These are phyloP conservation scores for Dasyprocta punctata DNA, from an alignment of 2,113 vertebrate species.

Conservation along the genomic window DNA sequence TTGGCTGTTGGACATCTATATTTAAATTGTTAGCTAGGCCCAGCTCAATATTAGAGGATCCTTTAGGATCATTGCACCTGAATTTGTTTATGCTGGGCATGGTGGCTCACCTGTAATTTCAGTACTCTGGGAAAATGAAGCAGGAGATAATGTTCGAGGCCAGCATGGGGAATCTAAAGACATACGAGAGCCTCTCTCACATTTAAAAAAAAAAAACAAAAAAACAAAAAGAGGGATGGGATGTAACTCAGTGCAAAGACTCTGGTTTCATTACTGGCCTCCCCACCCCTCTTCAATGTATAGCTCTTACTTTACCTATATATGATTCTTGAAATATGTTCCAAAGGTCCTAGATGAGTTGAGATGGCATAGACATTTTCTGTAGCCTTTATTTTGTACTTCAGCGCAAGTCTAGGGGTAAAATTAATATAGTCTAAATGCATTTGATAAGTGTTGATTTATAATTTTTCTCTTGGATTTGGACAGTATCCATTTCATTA, in stretches of 20 bases:
- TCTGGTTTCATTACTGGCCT: background rate
- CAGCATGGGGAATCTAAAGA: background rate
- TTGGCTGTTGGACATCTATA: background rate
- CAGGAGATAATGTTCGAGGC: background rate
- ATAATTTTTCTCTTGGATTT: background rate
- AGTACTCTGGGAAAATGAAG: background rate
- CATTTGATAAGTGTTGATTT: background rate
- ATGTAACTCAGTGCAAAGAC: background rate
- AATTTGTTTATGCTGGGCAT: background rate
- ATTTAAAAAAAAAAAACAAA: too few relatives aligned
- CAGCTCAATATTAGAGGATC: background rate
- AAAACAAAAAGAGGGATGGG: background rate
- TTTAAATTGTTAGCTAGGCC: background rate
- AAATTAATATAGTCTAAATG: background rate
- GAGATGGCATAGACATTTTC: background rate
- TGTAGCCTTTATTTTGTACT: background rate
- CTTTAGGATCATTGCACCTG: background rate
- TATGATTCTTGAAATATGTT: background rate
- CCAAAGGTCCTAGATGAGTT: background rate
- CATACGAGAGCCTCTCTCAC: background rate
- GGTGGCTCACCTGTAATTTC: background rate
- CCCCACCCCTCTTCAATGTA: too few relatives aligned
- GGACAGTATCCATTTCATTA: background rate
- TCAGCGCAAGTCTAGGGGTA: background rate
- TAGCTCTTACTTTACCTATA: background rate